Evolutionary conservation across 2,113 vertebrate species (phyloP).

Genomic region (Bufo gargarizans): DNA sequence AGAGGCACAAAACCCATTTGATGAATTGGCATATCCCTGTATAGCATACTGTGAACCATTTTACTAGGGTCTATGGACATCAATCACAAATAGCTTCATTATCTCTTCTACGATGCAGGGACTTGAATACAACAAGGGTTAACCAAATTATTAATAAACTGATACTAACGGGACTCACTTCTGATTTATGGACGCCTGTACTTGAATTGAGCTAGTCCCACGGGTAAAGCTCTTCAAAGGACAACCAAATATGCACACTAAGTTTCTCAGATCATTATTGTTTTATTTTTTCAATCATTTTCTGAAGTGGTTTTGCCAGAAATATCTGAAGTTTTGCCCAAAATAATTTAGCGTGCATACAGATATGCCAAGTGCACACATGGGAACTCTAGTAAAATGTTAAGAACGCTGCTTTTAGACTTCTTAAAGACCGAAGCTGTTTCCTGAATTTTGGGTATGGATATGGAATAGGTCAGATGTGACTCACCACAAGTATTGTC

Average conservation of each 20-base stretch:
- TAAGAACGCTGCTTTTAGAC: conserved; percentile 7
- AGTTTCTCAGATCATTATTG: conserved; percentile 50
- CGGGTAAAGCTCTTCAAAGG: conserved; percentile 25
- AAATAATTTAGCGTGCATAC: conserved; percentile 39
- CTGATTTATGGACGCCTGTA: conserved; percentile 30
- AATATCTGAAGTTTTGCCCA: conserved; percentile 45
- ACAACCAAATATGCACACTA: conserved; percentile 20
- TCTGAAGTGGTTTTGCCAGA: conserved; percentile 39
- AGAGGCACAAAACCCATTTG: not conserved
- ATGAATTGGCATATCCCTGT: conserved; percentile 13
- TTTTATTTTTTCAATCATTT: conserved; percentile 19
- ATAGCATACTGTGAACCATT: not conserved
- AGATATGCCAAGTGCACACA: conserved; percentile 42
- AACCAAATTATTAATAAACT: conserved; percentile 11
- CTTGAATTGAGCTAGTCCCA: conserved; percentile 18
- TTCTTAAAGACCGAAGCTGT: conserved; percentile 21
- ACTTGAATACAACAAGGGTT: not conserved
- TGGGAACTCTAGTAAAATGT: conserved; percentile 30
- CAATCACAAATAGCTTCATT: not conserved
- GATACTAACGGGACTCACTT: not conserved
- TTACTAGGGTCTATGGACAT: not conserved
- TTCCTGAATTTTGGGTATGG: conserved; percentile 24
- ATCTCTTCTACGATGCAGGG: not conserved
- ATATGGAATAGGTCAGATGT: conserved; percentile 17
- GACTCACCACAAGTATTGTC: conserved; percentile 26